A percentile compares a stretch with the other conserved stretches of the same genome.
Conservation (phyloP, 2,888 invertebrate genomes). For the Drosophila vallismaia region DNA sequence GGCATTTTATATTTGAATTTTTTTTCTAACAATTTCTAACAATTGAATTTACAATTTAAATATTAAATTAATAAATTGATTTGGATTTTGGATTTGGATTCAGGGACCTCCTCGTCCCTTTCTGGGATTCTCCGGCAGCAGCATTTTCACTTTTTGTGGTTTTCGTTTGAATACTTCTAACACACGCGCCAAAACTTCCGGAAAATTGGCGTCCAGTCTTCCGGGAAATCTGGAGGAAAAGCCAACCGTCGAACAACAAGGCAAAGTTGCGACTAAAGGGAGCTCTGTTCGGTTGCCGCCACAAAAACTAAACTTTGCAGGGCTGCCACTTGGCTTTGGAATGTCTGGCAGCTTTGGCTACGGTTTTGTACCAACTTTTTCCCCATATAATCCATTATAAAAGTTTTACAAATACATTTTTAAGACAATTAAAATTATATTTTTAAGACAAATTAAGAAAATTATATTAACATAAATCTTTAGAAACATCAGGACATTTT, state of each 20-base stretch:
- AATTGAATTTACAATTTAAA: neutral
- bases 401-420: neutral
- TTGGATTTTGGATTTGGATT: too few relatives aligned
- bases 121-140: slow-evolving; percentile 11
- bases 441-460: too few relatives aligned
- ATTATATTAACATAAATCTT: too few relatives aligned
- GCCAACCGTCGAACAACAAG: slow-evolving; percentile 38
- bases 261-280: slow-evolving; percentile 36
- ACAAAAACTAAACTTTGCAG: neutral
- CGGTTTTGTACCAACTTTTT: neutral
- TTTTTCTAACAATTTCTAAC: neutral
- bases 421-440: too few relatives aligned
- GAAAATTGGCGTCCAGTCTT: slow-evolving; percentile 5
- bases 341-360: slow-evolving; percentile 6
- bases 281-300: slow-evolving; percentile 7
- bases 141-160: neutral
- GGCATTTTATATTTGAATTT: slow-evolving; percentile 19
- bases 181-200: slow-evolving; percentile 29
- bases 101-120: slow-evolving; percentile 19
- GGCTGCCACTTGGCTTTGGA: neutral
- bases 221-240: slow-evolving; percentile 2
- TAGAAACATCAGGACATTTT: too few relatives aligned
- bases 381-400: neutral
- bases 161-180: neutral
- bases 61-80: too few relatives aligned